phyloP scores from a whole-genome alignment of 2,888 invertebrate genomes.

The Fissipunctia ypsillon region DNA sequence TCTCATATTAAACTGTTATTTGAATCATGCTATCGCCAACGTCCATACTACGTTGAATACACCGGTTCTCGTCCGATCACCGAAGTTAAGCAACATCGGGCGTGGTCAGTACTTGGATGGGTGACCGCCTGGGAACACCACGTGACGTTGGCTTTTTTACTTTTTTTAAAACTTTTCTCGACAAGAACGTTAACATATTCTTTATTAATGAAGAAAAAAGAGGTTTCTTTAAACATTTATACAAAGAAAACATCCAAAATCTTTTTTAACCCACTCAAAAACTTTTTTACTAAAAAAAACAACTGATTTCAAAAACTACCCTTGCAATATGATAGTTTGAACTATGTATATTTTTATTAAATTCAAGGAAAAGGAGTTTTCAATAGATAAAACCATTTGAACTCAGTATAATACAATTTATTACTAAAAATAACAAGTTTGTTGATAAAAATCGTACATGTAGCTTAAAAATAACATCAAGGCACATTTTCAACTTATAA shows the following conservation, averaged over 20 bases:
- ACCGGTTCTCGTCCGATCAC: constrained; percentile 88
- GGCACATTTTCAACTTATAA: constrained; percentile 31
- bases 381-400: background rate
- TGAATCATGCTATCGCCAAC: background rate
- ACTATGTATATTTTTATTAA: too few species aligned
- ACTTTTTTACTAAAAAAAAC: too few species aligned
- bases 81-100: constrained; percentile 87
- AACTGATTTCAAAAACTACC: too few species aligned
- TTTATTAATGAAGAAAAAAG: too few species aligned
- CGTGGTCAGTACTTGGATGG: constrained; percentile 86
- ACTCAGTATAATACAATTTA: constrained; percentile 26
- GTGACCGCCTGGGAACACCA: constrained; percentile 86
- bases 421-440: constrained; percentile 35
- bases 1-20: background rate
- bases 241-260: too few species aligned
- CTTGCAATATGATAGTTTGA: too few species aligned
- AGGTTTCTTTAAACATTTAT: too few species aligned
- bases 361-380: too few species aligned
- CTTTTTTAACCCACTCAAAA: too few species aligned
- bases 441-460: background rate
- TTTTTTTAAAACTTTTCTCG: background rate
- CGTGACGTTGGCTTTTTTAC: constrained; percentile 68
- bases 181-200: too few species aligned
- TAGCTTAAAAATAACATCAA: constrained; percentile 31
- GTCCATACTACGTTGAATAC: constrained; percentile 75